phyloP scores from a whole-genome alignment of 1,140 invertebrate genomes.

The Papilio xuthus region DNA sequence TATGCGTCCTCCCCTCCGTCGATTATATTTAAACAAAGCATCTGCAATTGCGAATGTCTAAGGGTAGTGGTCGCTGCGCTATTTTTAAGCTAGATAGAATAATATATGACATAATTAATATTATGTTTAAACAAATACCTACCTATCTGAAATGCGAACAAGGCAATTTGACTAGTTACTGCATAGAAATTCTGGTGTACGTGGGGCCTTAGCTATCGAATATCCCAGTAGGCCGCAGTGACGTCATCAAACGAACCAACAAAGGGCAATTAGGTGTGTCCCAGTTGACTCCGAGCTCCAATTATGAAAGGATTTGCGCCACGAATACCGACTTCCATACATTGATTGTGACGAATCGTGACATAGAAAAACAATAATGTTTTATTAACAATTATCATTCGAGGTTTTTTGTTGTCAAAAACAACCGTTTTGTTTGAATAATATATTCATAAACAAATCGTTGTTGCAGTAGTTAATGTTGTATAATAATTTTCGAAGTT shows the following conservation, averaged over 20 bases:
- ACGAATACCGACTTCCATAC: not conserved
- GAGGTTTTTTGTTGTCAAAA: too few relatives aligned
- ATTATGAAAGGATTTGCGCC: slow-evolving; percentile 7
- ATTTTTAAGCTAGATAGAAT: too few relatives aligned
- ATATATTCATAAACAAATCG: too few relatives aligned
- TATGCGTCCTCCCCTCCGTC: too few relatives aligned
- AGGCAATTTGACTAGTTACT: not conserved
- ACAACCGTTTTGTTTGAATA: too few relatives aligned
- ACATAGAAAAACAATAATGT: not conserved
- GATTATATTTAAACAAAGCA: too few relatives aligned
- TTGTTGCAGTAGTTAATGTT: not conserved
- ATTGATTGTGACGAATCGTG: not conserved
- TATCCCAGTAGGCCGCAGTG: not conserved
- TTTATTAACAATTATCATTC: not conserved
- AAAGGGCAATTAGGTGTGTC: slow-evolving; percentile 3
- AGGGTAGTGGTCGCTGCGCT: too few relatives aligned
- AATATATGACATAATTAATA: not conserved
- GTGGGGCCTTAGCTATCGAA: not conserved
- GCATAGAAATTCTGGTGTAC: not conserved
- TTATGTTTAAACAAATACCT: not conserved
- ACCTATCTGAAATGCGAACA: not conserved
- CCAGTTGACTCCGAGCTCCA: not conserved
- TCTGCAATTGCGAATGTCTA: too few relatives aligned
- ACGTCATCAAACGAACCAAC: slow-evolving; percentile 13
- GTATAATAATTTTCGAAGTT: not conserved